These are phyloP conservation scores for Teleogryllus occipitalis DNA, from an alignment of 1,140 invertebrate genomes.

Conservation along the genomic window DNA sequence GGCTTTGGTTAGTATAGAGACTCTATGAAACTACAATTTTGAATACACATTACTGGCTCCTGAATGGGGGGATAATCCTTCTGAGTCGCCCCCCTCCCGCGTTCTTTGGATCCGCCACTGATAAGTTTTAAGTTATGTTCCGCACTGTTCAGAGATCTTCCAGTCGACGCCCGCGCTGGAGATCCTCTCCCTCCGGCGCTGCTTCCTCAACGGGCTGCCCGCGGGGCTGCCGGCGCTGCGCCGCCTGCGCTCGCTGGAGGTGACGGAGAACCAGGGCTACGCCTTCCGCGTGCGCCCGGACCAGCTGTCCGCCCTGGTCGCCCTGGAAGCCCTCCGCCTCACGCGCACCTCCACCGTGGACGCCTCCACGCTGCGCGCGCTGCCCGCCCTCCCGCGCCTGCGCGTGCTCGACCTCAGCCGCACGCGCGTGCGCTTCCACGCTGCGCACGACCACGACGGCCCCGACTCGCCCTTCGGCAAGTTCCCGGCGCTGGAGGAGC, in stretches of 20 bases:
- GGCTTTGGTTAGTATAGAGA: too few relatives aligned
- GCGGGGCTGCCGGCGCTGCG: not conserved
- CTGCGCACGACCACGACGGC: not conserved
- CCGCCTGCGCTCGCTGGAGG: not conserved
- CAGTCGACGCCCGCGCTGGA: not conserved
- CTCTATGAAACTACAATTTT: too few relatives aligned
- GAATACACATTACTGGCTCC: too few relatives aligned
- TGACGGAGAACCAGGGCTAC: not conserved
- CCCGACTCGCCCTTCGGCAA: not conserved
- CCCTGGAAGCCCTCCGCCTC: not conserved
- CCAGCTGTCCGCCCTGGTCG: not conserved
- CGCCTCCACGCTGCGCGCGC: not conserved
- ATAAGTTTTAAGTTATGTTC: too few relatives aligned
- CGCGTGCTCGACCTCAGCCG: not conserved
- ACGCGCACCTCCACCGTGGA: not conserved
- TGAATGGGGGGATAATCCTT: too few relatives aligned
- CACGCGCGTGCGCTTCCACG: not conserved
- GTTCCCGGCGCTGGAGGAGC: not conserved
- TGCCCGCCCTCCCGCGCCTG: not conserved
- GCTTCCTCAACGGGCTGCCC: not conserved
- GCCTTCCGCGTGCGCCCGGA: not conserved
- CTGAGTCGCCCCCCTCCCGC: too few relatives aligned
- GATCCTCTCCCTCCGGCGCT: not conserved
- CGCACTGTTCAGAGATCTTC: too few relatives aligned
- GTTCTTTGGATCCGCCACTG: too few relatives aligned